Percentiles rank a stretch among this genome's conserved stretches.
phyloP scores from a whole-genome alignment of 2,888 invertebrate species.

The Nematopogon swammerdamellus region DNA sequence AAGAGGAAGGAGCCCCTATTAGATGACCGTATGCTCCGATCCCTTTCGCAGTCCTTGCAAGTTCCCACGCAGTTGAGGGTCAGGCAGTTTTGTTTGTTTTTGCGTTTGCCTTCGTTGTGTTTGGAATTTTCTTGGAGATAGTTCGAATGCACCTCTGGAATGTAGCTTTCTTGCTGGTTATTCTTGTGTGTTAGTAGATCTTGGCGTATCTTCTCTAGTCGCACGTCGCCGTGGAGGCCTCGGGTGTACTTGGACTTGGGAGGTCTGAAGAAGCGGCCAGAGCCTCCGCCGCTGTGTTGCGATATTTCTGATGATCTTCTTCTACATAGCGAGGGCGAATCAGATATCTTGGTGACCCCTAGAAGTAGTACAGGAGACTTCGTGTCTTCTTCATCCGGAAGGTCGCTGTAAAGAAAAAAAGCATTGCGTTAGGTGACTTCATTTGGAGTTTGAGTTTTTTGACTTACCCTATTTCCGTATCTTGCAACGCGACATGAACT shows the following conservation, averaged over 20 bases:
- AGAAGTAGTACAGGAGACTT: constrained; percentile 58
- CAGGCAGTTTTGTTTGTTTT: constrained; percentile 18
- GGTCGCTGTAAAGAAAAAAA: constrained; percentile 46
- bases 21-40: constrained; percentile 32
- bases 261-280: constrained; percentile 42
- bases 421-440: no score
- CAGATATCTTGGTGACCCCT: constrained; percentile 57
- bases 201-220: constrained; percentile 44
- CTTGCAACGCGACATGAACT: no score
- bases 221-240: constrained; percentile 42
- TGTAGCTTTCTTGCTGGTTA: constrained; percentile 36
- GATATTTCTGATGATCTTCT: constrained; percentile 34
- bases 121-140: constrained; percentile 1
- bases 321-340: constrained; percentile 38
- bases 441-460: no score
- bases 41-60: constrained; percentile 28
- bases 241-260: constrained; percentile 45
- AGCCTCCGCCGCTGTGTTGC: constrained; percentile 27
- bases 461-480: no score
- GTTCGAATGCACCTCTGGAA: constrained; percentile 22
- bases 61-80: constrained; percentile 37
- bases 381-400: constrained; percentile 59
- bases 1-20: constrained; percentile 45
- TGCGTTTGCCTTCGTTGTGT: constrained; percentile 1
- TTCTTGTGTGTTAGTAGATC: constrained; percentile 42